phyloP scores from a whole-genome alignment of 2,797 vertebrate species.

The Squalus acanthias region DNA sequence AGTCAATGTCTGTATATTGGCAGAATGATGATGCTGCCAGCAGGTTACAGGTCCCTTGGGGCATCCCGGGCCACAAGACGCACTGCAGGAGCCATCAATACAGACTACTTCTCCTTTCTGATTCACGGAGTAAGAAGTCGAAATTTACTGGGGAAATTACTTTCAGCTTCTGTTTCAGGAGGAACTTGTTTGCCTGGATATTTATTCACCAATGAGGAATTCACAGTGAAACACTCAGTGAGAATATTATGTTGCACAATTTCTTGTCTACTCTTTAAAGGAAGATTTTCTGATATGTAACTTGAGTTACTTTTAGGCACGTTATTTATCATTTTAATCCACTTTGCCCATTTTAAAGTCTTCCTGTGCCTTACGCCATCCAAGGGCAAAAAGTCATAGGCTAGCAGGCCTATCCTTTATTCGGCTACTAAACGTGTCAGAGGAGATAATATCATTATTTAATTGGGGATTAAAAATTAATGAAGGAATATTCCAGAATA shows the following conservation, averaged over 20 bases:
- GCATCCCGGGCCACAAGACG: background rate
- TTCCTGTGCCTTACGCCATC: background rate
- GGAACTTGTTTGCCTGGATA: background rate
- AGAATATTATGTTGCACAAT: background rate
- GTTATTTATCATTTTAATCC: background rate
- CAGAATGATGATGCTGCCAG: background rate
- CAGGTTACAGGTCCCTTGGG: conserved; percentile 7
- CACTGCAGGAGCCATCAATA: background rate
- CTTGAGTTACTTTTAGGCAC: background rate
- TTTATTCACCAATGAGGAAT: background rate
- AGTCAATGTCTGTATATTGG: background rate
- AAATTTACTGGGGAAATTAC: conserved; percentile 17
- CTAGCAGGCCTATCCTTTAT: background rate
- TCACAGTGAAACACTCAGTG: background rate
- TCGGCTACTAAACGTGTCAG: background rate
- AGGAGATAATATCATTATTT: background rate
- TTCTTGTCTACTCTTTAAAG: background rate
- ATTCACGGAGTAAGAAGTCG: background rate
- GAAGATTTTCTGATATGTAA: background rate
- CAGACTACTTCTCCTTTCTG: background rate
- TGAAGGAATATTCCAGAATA: background rate
- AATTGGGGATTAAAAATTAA: background rate
- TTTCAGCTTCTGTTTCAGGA: background rate
- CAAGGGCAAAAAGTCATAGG: background rate
- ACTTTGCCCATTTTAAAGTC: background rate